Percentiles rank a stretch among this genome's conserved stretches.
Conservation (phyloP, 2,888 invertebrate genomes). For the Trichogramma dendrolimi region DNA sequence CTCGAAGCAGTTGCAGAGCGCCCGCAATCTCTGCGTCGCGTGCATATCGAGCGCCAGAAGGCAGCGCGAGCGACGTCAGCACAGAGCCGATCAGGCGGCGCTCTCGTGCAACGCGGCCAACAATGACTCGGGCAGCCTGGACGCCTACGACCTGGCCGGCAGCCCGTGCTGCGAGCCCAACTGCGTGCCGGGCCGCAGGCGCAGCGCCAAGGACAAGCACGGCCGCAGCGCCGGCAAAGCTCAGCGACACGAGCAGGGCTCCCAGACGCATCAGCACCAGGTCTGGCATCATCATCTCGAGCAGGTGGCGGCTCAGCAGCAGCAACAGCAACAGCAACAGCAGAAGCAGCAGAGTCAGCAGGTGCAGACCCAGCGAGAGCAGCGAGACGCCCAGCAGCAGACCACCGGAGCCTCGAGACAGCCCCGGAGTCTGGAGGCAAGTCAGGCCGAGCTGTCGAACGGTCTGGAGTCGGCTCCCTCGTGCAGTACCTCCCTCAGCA, state of each 20-base stretch:
- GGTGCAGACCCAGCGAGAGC: slow-evolving; percentile 31
- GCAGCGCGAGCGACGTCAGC: slow-evolving; percentile 18
- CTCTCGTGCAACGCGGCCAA: background rate
- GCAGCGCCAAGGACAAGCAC: slow-evolving; percentile 60
- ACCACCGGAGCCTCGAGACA: slow-evolving; percentile 20
- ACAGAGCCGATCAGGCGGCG: background rate
- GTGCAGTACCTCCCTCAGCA: slow-evolving; percentile 80
- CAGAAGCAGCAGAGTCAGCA: slow-evolving; percentile 36
- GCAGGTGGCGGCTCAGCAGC: slow-evolving; percentile 42
- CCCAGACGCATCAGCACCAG: slow-evolving; percentile 52
- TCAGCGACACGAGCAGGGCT: slow-evolving; percentile 45
- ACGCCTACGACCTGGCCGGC: slow-evolving; percentile 75
- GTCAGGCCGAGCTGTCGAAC: slow-evolving; percentile 62
- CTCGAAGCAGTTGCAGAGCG: slow-evolving; percentile 16
- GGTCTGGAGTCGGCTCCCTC: slow-evolving; percentile 64
- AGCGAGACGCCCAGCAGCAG: slow-evolving; percentile 19
- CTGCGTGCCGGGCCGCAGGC: slow-evolving; percentile 67
- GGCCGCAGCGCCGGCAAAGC: slow-evolving; percentile 45
- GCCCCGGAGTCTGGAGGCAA: slow-evolving; percentile 27
- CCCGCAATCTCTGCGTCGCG: slow-evolving; percentile 44
- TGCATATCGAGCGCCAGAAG: slow-evolving; percentile 48
- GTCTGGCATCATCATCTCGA: slow-evolving; percentile 34
- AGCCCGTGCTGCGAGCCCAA: slow-evolving; percentile 84
- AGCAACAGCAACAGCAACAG: slow-evolving; percentile 44
- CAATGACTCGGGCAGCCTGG: slow-evolving; percentile 70